Evolutionary conservation across 2,113 vertebrate genomes (phyloP).

Genomic region (Cathartes aura): DNA sequence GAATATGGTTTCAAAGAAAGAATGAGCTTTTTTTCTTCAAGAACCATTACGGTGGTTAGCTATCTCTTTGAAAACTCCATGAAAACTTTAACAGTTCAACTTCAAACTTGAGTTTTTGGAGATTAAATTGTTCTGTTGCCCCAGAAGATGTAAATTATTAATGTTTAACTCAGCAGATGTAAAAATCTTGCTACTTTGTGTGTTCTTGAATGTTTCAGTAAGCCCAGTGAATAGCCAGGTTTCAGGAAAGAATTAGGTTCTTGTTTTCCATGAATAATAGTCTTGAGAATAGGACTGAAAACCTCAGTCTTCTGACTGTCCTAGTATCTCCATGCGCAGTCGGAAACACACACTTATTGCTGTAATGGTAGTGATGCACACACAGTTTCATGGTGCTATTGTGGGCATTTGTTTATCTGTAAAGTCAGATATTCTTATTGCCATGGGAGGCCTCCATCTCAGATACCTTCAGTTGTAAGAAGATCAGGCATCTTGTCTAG

Average conservation of each 20-base stretch:
- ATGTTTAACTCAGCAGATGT: not conserved
- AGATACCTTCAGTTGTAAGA: not conserved
- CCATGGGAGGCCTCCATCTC: not conserved
- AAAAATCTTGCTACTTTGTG: not conserved
- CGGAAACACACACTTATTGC: not conserved
- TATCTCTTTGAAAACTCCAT: not conserved
- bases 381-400: not conserved
- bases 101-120: not conserved
- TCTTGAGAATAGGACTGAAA: not conserved
- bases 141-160: not conserved
- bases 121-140: not conserved
- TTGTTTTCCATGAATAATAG: not conserved
- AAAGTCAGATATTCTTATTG: not conserved
- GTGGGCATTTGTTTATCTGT: not conserved
- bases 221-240: not conserved
- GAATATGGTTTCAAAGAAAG: not conserved
- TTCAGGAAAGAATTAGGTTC: not conserved
- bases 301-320: not conserved
- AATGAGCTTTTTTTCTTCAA: not conserved
- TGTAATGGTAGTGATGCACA: accelerated
- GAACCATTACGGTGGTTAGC: not conserved
- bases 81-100: not conserved
- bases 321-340: not conserved
- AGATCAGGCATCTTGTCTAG: not conserved
- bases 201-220: not conserved